Base-by-base conservation (phyloP, 2,888 invertebrate genomes). In the Hypomecis atomaria region DNA sequence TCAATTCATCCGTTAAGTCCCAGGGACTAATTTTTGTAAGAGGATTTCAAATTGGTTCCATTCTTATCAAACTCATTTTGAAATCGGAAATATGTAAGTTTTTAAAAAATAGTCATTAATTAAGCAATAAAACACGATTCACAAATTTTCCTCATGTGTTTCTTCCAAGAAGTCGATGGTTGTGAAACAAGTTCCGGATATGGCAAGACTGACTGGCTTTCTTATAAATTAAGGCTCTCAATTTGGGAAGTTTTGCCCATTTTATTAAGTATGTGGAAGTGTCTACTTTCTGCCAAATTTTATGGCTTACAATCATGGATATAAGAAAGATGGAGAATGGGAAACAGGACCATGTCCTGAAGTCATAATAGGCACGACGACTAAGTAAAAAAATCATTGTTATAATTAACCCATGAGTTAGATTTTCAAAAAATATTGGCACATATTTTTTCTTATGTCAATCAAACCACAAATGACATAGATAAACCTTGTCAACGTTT, bases 1-100 rank as follows among this genome's bases (percentile, higher is more conserved):
- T 58, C 67, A 65, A 37, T 40, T 59, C 62, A 62, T 71, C 66
- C 62, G 65, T 44, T 68, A 43, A 55, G 49, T 40, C 55, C 11
- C 10, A 45, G 10, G 23, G 47, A 58, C 23, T 23, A 23, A 23
- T 1, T 23, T 23, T 23, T 23, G 23, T 23, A 3, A 23, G 23
- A 23, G 23, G 23, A 23, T 23, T 23, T 23, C 23, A 2, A 2
- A 23, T n/a, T 23, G 23, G 3, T 23, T 3, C 23, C 23, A 23
- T 23, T 23, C 23, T 23, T 23, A 23, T 23, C 23, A 23, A 23
- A 23, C 23, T 23, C 23, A 23, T 23, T 23, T 23, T 23, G 23
- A 23, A 23, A 23, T 23, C 23, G 23, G 23, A 23, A 23, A 2
- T 2, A 23, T 23, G 23, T 23, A 23, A 23, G 23, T 23, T 23